These are phyloP conservation scores for Platichthys stellatus DNA, from an alignment of 2,113 vertebrate species.

Conservation along the genomic window DNA sequence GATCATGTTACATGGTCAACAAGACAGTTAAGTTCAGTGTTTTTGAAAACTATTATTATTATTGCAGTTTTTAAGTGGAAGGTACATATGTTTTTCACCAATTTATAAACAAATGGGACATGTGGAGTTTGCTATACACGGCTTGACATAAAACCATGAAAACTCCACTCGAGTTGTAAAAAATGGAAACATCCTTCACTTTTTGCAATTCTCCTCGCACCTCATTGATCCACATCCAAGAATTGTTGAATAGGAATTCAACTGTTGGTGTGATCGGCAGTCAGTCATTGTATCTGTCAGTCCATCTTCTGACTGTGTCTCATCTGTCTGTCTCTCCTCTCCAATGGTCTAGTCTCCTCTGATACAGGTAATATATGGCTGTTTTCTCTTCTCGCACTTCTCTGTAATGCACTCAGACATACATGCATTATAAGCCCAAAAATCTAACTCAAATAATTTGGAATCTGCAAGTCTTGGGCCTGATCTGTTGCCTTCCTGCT, in stretches of 20 bases:
- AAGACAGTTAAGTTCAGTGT: neutral
- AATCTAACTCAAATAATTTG: neutral
- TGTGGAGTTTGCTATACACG: neutral
- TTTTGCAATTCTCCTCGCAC: neutral
- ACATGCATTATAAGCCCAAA: slow-evolving; percentile 8
- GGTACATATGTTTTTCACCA: neutral
- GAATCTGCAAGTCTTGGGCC: slow-evolving; percentile 13
- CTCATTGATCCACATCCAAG: neutral
- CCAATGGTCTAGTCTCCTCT: slow-evolving; percentile 82
- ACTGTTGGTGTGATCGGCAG: slow-evolving; percentile 31
- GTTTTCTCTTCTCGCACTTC: slow-evolving; percentile 65
- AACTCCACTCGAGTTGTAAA: neutral
- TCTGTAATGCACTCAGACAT: slow-evolving; percentile 47
- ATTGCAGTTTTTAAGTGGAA: neutral
- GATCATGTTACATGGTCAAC: neutral
- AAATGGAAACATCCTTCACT: too few relatives aligned
- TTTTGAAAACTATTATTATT: neutral
- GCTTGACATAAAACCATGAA: too few relatives aligned
- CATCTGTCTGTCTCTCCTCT: slow-evolving; percentile 75
- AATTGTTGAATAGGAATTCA: neutral
- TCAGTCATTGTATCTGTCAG: slow-evolving; percentile 61
- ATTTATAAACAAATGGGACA: neutral
- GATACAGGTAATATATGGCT: slow-evolving; percentile 81
- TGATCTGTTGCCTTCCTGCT: slow-evolving; percentile 25
- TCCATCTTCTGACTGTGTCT: slow-evolving; percentile 68